These are phyloP conservation scores for Camponotus floridanus DNA, from an alignment of 1,140 invertebrate genomes.

Conservation along the genomic window DNA sequence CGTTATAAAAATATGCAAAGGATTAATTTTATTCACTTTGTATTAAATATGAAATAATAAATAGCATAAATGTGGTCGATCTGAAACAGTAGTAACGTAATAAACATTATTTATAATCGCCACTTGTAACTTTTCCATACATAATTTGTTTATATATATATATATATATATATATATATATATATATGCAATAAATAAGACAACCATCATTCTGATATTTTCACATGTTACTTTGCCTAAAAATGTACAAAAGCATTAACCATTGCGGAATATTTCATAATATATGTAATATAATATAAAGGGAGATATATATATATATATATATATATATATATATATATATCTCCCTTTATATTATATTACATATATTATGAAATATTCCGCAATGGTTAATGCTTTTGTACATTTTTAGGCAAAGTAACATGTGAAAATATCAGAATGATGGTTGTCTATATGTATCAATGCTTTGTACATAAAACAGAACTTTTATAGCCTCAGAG, in stretches of 20 bases:
- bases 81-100: too few relatives aligned
- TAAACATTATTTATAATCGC: too few relatives aligned
- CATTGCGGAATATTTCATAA: neutral
- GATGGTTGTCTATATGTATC: neutral
- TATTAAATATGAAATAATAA: too few relatives aligned
- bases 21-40: too few relatives aligned
- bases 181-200: too few relatives aligned
- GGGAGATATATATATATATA: neutral
- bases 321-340: too few relatives aligned
- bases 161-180: too few relatives aligned
- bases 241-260: neutral
- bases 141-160: too few relatives aligned
- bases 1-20: too few relatives aligned
- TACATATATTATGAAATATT: neutral
- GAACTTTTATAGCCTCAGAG: constrained; percentile 13
- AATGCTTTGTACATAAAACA: constrained; percentile 10
- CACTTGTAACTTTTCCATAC: too few relatives aligned
- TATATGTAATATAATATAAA: too few relatives aligned
- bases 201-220: neutral
- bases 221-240: neutral
- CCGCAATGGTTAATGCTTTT: neutral
- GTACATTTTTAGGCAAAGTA: neutral
- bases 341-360: neutral
- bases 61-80: too few relatives aligned
- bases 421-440: neutral